Conservation (phyloP, 2,113 vertebrate genomes). For the Crotalus helleri region DNA sequence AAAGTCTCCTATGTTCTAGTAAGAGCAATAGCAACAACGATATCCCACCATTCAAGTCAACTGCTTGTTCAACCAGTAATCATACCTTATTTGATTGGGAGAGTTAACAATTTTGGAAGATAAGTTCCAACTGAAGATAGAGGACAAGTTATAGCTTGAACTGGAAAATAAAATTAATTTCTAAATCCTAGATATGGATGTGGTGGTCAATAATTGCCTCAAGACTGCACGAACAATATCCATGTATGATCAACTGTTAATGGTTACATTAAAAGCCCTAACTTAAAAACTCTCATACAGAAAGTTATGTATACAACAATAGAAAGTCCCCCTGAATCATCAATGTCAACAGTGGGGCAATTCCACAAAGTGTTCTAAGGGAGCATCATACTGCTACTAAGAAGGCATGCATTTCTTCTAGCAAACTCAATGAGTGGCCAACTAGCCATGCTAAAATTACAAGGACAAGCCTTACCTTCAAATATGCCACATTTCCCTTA, state of each 20-base stretch:
- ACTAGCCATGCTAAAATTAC: background rate
- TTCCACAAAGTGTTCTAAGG: background rate
- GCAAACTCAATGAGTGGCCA: background rate
- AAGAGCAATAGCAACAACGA: background rate
- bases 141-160: background rate
- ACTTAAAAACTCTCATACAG: background rate
- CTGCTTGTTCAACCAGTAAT: background rate
- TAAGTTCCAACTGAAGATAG: background rate
- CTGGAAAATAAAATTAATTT: background rate
- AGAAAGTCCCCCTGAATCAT: background rate
- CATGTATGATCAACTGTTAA: background rate
- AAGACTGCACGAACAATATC: background rate
- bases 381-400: background rate
- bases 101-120: background rate
- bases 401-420: background rate
- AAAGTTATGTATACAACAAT: background rate
- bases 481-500: background rate
- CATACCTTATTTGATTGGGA: background rate
- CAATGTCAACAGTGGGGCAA: background rate
- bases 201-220: background rate
- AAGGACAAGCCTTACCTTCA: background rate
- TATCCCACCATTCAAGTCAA: background rate
- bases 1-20: background rate
- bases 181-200: background rate
- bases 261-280: background rate